Evolutionary conservation across 2,888 invertebrate genomes (phyloP), one percentile per base, ranked within the genome.

Genomic region (Syritta pipiens): DNA sequence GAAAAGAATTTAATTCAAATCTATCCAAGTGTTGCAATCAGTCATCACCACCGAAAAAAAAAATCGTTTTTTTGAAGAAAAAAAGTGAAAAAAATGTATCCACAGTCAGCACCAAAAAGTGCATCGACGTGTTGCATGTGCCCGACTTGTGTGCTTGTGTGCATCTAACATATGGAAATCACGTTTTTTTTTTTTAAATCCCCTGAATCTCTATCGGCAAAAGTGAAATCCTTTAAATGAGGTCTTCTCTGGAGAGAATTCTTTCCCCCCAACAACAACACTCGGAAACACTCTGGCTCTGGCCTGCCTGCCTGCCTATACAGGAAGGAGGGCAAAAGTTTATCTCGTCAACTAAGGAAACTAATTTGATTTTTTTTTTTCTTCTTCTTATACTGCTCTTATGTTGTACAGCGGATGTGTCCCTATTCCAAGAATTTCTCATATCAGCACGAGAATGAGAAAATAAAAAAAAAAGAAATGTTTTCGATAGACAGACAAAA

Each of bases 371-470:
- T 67, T 71, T 49, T 57, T 65, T 30, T 40, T 37, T 40, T 49
- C 4, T 51, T 40, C 10, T 26, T 77, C 53, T 72, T 59, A 51
- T 30, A 57, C 42, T 68, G 63, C 24, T 71, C 26, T 48, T 60
- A 40, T 74, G 49, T 57, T 74, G 74, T 74, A 68, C 74, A 74
- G 79, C 79, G 79, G 79, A 79, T 74, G 79, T 79, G 79, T 79
- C 79, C 79, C 79, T 79, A 79, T 74, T 79, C 62, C 62, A 74
- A 79, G 79, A 79, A 79, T 79, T 74, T 79, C 79, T 79, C 62
- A 79, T 79, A 79, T 79, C 79, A 79, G 79, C 74, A 57, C 5
- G 51, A 60, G 48, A 46, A 77, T 59, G 63, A 59, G 19, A 30
- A 10, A 62, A 55, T 49, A 24, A 57, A 72, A 55, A 71, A 46